These are phyloP conservation scores for Cepaea hortensis DNA, from an alignment of 2,888 invertebrate species.

Conservation along the genomic window DNA sequence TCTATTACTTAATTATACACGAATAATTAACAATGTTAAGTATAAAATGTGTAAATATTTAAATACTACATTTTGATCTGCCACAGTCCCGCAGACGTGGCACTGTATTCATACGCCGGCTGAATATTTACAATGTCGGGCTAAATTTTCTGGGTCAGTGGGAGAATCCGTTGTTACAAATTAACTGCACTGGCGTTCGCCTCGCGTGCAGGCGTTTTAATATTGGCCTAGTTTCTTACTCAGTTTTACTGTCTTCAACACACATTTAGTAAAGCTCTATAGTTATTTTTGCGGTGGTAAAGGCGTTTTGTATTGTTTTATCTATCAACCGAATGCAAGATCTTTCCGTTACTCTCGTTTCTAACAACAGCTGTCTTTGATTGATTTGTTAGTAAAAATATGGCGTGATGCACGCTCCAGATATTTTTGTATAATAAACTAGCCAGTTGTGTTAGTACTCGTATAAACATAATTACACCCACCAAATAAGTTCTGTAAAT, in stretches of 20 bases:
- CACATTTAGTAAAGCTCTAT: background rate
- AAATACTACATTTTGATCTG: background rate
- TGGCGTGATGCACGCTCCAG: background rate
- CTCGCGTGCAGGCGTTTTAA: background rate
- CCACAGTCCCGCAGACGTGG: background rate
- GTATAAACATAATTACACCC: too few relatives aligned
- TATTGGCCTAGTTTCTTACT: background rate
- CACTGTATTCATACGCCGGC: background rate
- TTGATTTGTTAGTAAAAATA: background rate
- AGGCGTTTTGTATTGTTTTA: background rate
- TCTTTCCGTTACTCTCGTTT: background rate
- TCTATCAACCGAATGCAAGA: background rate
- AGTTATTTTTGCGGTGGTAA: background rate
- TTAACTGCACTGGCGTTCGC: background rate
- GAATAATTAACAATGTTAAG: too few relatives aligned
- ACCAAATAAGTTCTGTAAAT: too few relatives aligned
- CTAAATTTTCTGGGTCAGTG: conserved; percentile 15
- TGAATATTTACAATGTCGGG: background rate
- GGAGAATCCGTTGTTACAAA: conserved; percentile 18
- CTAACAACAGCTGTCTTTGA: conserved; percentile 22
- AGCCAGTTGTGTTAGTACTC: background rate
- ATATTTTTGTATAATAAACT: background rate
- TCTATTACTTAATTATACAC: background rate
- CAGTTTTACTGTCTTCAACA: background rate
- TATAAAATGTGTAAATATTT: too few relatives aligned